Evolutionary conservation across 2,888 invertebrate species (phyloP).

Genomic region (Dione vanillae): DNA sequence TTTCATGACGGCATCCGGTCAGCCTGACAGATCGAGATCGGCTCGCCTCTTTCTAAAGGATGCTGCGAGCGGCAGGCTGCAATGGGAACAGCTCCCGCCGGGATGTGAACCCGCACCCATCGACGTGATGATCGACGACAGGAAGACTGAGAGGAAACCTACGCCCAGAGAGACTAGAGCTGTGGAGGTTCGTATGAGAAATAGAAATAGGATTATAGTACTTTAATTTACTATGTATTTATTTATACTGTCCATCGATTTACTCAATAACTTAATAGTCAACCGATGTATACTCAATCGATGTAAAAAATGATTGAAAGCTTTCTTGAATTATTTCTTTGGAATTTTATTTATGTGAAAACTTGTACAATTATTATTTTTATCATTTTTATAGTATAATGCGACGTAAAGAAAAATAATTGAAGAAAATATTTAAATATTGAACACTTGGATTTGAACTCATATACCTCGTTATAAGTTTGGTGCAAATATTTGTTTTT

Average conservation of each 20-base stretch:
- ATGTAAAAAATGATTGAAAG: not conserved
- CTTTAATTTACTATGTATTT: not conserved
- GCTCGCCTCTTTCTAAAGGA: slow-evolving; percentile 96
- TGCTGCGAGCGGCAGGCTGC: slow-evolving; percentile 93
- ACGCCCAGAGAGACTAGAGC: slow-evolving; percentile 69
- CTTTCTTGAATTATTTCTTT: not conserved
- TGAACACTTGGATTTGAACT: too few species aligned
- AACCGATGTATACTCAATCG: not conserved
- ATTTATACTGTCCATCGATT: not conserved
- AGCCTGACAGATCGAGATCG: slow-evolving; percentile 96
- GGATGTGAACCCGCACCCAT: slow-evolving; percentile 85
- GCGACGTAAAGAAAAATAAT: not conserved
- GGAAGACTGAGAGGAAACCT: slow-evolving; percentile 51
- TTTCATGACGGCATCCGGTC: slow-evolving; percentile 97
- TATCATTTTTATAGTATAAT: not conserved
- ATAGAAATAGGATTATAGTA: not conserved
- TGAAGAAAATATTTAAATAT: too few species aligned
- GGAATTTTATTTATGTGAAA: not conserved
- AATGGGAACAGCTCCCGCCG: slow-evolving; percentile 94
- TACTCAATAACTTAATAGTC: not conserved
- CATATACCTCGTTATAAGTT: too few species aligned
- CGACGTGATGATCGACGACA: slow-evolving; percentile 67
- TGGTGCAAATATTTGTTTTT: too few species aligned
- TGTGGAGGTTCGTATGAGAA: slow-evolving; percentile 63
- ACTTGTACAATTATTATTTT: not conserved